Conservation (phyloP, 2,113 vertebrate species). For the Charadrius vociferus region DNA sequence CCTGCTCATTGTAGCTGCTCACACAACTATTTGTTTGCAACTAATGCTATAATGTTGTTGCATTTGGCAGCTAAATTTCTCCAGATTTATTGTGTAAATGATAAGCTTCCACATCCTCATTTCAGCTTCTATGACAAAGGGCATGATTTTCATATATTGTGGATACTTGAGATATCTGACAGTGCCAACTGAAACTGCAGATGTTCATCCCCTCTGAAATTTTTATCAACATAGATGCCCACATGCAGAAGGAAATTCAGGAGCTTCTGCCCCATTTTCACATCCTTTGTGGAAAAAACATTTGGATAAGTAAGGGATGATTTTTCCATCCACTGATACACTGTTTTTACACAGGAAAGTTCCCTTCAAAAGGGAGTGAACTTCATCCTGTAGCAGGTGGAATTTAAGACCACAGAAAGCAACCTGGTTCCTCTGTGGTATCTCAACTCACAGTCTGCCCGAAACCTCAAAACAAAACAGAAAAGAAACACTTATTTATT, state of each 20-base stretch:
- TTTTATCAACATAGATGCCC: background rate
- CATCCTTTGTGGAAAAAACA: background rate
- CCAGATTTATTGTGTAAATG: background rate
- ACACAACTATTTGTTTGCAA: background rate
- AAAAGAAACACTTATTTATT: background rate
- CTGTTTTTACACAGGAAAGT: background rate
- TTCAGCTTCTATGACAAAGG: background rate
- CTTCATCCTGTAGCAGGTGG: background rate
- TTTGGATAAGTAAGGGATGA: accelerated
- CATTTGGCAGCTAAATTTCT: background rate
- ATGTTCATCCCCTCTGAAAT: background rate
- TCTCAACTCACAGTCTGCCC: accelerated
- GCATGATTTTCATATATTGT: background rate
- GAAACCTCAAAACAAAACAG: background rate
- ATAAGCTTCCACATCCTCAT: background rate
- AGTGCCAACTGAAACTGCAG: background rate
- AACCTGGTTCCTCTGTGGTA: background rate
- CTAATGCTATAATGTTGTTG: background rate
- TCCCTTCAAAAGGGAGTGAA: background rate
- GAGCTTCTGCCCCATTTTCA: background rate
- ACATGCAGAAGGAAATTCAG: background rate
- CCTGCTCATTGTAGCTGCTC: background rate
- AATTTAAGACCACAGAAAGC: background rate
- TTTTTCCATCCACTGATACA: background rate
- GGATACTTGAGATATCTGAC: background rate